These are phyloP conservation scores for Butorides virescens DNA, from an alignment of 2,113 vertebrate species.

Conservation along the genomic window DNA sequence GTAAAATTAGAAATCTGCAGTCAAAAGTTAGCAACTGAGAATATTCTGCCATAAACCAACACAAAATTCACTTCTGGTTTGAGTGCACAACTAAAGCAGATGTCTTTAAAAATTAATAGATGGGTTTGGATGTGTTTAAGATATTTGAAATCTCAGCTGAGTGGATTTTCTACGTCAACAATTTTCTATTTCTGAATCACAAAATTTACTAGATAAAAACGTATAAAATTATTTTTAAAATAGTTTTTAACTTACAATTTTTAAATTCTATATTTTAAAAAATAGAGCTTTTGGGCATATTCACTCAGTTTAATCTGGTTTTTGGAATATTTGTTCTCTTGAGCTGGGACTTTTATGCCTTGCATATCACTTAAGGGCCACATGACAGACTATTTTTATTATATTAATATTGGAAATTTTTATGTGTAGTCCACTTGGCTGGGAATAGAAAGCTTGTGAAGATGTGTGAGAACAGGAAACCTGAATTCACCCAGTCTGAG, in stretches of 20 bases:
- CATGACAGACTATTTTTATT: background rate
- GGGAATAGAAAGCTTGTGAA: background rate
- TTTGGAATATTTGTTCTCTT: background rate
- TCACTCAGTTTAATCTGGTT: background rate
- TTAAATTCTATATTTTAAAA: background rate
- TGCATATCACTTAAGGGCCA: background rate
- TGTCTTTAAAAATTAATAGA: background rate
- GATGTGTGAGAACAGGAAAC: background rate
- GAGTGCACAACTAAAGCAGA: background rate
- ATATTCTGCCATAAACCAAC: background rate
- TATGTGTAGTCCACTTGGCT: background rate
- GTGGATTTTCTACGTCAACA: background rate
- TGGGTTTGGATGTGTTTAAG: background rate
- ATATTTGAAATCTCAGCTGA: background rate
- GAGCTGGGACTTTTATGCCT: background rate
- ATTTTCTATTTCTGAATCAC: background rate
- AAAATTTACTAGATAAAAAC: background rate
- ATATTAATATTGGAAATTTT: background rate
- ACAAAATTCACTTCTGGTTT: background rate
- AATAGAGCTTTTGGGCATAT: background rate
- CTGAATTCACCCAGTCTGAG: background rate
- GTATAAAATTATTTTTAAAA: background rate
- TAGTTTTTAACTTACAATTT: background rate
- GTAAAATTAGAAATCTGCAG: background rate
- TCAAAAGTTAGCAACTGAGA: background rate